These are phyloP conservation scores for Cylloceria caligata DNA, from an alignment of 2,888 invertebrate species.

Conservation along the genomic window DNA sequence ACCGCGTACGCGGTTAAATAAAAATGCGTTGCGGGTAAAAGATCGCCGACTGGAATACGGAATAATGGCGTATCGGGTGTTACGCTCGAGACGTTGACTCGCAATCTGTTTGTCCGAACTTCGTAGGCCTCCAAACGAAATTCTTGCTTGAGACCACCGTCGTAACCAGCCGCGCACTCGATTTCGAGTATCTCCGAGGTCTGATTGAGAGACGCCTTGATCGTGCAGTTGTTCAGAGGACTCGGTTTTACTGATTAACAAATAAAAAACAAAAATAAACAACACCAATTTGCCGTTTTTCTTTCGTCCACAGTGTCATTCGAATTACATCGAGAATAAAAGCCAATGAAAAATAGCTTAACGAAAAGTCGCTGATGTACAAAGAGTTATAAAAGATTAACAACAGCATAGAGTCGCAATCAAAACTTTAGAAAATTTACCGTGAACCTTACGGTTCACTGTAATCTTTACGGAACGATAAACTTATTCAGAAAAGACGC, in stretches of 20 bases:
- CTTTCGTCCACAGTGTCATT: background rate
- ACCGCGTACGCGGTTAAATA: slow-evolving; percentile 91
- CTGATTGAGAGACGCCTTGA: slow-evolving; percentile 88
- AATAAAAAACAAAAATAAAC: slow-evolving; percentile 31
- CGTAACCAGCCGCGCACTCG: slow-evolving; percentile 94
- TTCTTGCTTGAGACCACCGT: slow-evolving; percentile 94
- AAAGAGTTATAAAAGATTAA: background rate
- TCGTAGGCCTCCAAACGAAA: slow-evolving; percentile 94
- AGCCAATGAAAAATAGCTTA: background rate
- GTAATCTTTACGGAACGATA: too few species aligned
- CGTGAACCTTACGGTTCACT: too few species aligned
- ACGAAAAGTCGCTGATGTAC: too few species aligned
- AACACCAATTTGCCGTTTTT: background rate
- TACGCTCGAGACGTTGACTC: slow-evolving; percentile 89
- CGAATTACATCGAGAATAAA: background rate
- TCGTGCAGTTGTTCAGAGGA: slow-evolving; percentile 93
- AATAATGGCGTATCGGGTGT: slow-evolving; percentile 87
- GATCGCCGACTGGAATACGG: slow-evolving; percentile 87
- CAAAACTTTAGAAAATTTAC: too few species aligned
- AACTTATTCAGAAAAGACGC: too few species aligned
- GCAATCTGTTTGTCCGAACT: slow-evolving; percentile 89
- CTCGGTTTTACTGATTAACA: slow-evolving; percentile 89
- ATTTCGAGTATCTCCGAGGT: slow-evolving; percentile 89
- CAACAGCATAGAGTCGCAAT: too few species aligned
- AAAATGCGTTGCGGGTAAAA: slow-evolving; percentile 86